Evolutionary conservation across 2,113 vertebrate species (phyloP), one percentile per base, ranked within the genome.

Genomic region (Colaptes auratus): DNA sequence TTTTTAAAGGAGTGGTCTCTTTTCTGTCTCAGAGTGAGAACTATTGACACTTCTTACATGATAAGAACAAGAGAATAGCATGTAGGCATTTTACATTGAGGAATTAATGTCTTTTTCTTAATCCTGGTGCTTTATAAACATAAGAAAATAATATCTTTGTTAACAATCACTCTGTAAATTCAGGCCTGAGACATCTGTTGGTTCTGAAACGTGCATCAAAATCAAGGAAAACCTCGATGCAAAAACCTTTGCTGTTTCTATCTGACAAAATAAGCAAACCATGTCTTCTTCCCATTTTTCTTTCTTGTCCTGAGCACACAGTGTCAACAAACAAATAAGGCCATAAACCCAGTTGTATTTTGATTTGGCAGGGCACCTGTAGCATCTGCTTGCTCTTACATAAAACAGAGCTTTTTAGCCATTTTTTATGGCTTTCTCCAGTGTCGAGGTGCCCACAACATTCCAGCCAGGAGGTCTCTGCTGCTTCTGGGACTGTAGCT

Each of bases 251-350:
- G 52, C 64, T 91, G 36, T 89, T 91, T 85, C 81, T 91, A 70
- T 74, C 19, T 70, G 23, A 85, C 60, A 95, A 94, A 94, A 93
- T 23, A 91, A 86, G 76, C 25, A 82, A 87, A 90, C 46, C 64
- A 70, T 92, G 70, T 82, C 42, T 17, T 79, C 31, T 86, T 73
- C 60, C 50, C 71, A 70, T 88, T 89, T 95, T 87, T 89, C 67
- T 93, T 95, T 84, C 76, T 81, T 89, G 72, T 88, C 79, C 55
- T 88, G 65, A 90, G 95, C 87, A 75, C 70, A 77, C 76, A 90
- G 73, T 78, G 90, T 95, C 88, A 96, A 93, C 84, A 95, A 96
- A 95, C 93, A 95, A 96, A 93, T 69, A 96, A 90, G 65, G 79
- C 91, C 85, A 87, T 93, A 96, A 97, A 95, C 44, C 12, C 17